These are phyloP conservation scores for Chauna torquata DNA, from an alignment of 2,113 vertebrate genomes.

Conservation along the genomic window DNA sequence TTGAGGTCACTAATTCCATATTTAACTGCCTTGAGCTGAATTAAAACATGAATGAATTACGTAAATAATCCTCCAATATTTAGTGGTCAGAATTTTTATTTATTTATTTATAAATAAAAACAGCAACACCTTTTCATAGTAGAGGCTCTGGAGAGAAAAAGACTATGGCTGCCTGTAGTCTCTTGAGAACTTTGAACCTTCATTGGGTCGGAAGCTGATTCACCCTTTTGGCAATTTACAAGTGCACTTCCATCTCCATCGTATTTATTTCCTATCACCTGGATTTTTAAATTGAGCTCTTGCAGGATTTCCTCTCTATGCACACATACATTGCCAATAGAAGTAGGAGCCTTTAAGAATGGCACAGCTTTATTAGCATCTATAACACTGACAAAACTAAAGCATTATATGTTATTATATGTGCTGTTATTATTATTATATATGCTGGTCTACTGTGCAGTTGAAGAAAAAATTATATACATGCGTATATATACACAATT, in stretches of 20 bases:
- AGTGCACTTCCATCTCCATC: not conserved
- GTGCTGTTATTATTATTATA: not conserved
- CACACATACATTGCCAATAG: not conserved
- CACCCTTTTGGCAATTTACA: not conserved
- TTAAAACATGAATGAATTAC: not conserved
- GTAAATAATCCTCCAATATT: not conserved
- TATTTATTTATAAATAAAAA: not conserved
- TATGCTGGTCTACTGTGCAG: not conserved
- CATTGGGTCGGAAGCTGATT: not conserved
- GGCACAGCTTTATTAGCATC: not conserved
- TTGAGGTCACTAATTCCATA: not conserved
- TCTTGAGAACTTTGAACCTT: not conserved
- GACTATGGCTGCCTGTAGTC: not conserved
- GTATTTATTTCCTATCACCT: not conserved
- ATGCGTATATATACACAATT: fast-evolving
- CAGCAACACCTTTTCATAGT: not conserved
- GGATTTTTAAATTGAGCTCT: not conserved
- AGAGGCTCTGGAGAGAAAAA: not conserved
- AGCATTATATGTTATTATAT: not conserved
- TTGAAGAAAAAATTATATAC: not conserved
- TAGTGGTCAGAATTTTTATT: not conserved
- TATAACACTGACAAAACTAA: not conserved
- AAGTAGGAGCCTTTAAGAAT: not conserved
- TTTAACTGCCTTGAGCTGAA: not conserved
- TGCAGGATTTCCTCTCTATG: not conserved